Percentiles rank a stretch among this genome's conserved stretches.
Evolutionary conservation across 2,113 vertebrate species (phyloP).

Genomic region (Fulmarus glacialis): DNA sequence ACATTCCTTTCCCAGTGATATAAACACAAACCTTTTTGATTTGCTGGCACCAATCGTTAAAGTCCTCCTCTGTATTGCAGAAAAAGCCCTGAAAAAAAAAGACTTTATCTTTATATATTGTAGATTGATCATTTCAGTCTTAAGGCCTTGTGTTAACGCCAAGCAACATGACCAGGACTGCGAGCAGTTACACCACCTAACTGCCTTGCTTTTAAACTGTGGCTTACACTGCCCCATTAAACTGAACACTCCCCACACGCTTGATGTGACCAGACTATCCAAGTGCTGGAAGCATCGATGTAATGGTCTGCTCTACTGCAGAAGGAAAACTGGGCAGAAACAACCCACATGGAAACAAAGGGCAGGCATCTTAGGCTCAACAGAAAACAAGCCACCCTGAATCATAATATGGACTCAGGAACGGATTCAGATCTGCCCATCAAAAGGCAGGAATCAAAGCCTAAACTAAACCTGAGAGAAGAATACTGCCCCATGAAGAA

Average conservation of each 20-base stretch:
- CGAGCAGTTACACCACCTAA: neutral
- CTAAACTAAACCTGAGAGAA: neutral
- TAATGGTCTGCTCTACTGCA: neutral
- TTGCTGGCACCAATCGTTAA: slow-evolving; percentile 93
- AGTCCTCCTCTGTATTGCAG: slow-evolving; percentile 93
- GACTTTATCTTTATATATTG: neutral
- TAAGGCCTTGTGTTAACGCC: neutral
- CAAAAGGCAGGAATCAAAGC: neutral
- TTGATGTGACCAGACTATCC: neutral
- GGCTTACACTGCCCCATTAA: neutral
- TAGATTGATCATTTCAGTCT: neutral
- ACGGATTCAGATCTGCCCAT: neutral
- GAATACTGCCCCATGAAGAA: neutral
- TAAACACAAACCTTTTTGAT: slow-evolving; percentile 86
- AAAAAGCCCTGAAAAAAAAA: slow-evolving; percentile 88
- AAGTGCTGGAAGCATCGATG: neutral
- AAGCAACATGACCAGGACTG: neutral
- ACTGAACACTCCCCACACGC: neutral
- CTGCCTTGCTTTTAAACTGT: neutral
- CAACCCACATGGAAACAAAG: neutral
- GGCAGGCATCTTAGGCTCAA: neutral
- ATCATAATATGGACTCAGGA: neutral
- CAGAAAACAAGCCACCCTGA: neutral
- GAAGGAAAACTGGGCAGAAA: neutral
- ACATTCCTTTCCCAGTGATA: neutral